phyloP scores from a whole-genome alignment of 2,797 vertebrate species.

The Sarcophilus harrisii region DNA sequence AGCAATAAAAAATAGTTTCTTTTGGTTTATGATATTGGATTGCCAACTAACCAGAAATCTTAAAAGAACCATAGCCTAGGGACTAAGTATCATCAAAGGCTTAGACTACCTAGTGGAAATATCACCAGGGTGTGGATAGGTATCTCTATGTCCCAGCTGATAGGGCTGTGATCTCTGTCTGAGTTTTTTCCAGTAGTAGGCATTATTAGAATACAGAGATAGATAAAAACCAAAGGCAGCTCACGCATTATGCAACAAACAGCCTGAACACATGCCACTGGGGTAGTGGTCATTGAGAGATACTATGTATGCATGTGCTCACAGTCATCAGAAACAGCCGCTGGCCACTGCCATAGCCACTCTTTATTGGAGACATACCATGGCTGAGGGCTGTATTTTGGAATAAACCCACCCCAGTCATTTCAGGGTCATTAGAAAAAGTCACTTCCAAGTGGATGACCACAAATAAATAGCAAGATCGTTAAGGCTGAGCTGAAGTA shows the following conservation, averaged over 20 bases:
- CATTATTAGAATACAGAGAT: conserved; percentile 41
- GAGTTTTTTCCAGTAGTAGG: background rate
- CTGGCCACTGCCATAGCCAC: background rate
- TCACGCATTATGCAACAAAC: background rate
- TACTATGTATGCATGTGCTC: background rate
- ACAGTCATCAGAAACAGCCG: conserved; percentile 30
- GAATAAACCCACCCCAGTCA: conserved; percentile 25
- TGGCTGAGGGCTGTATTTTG: background rate
- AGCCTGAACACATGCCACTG: background rate
- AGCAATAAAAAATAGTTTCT: conserved; percentile 42
- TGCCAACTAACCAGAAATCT: background rate
- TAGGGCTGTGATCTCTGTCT: background rate
- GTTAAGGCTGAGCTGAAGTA: conserved; percentile 44
- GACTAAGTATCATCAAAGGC: background rate
- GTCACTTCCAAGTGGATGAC: conserved; percentile 43
- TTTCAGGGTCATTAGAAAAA: conserved; percentile 66
- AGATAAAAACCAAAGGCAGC: background rate
- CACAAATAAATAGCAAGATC: conserved; percentile 65
- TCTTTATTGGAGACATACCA: conserved; percentile 18
- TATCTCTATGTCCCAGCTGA: background rate
- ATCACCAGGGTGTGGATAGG: background rate
- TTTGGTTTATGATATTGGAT: conserved; percentile 48
- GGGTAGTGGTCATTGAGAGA: background rate
- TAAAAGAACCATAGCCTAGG: background rate
- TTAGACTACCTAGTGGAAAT: background rate